Percentiles rank a stretch among this genome's conserved stretches.
Conservation (phyloP, 2,113 vertebrate species). For the Cyprinus carpio region DNA sequence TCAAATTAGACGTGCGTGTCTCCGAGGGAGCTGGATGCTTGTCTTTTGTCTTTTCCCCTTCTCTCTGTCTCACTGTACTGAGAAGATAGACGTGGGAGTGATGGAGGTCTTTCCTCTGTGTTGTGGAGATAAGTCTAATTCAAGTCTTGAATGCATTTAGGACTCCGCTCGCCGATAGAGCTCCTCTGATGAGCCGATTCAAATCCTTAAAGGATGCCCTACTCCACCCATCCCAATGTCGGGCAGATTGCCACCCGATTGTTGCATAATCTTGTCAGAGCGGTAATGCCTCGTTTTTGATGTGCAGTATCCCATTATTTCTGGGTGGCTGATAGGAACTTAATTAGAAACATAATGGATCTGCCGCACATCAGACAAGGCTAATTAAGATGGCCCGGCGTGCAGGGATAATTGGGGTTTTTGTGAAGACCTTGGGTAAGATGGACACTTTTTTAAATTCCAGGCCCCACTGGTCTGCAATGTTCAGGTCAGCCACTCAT, state of each 20-base stretch:
- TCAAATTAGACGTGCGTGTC: slow-evolving; percentile 35
- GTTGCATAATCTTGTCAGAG: slow-evolving; percentile 63
- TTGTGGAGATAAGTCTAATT: slow-evolving; percentile 53
- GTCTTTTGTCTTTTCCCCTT: not conserved
- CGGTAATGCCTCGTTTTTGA: slow-evolving; percentile 64
- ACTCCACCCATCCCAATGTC: slow-evolving; percentile 59
- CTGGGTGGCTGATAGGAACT: slow-evolving; percentile 72
- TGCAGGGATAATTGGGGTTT: slow-evolving; percentile 72
- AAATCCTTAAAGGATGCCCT: slow-evolving; percentile 52
- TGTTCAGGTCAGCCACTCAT: slow-evolving; percentile 8
- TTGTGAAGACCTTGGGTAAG: slow-evolving; percentile 58
- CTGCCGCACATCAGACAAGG: slow-evolving; percentile 75
- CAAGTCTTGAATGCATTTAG: slow-evolving; percentile 33
- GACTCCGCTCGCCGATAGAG: slow-evolving; percentile 40
- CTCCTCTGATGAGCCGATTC: slow-evolving; percentile 50
- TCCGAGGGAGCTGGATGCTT: slow-evolving; percentile 32
- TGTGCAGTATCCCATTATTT: slow-evolving; percentile 72
- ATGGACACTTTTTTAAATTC: slow-evolving; percentile 16
- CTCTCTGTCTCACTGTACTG: slow-evolving; percentile 38
- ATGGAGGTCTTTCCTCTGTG: slow-evolving; percentile 52
- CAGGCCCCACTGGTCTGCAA: not conserved
- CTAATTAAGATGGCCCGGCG: slow-evolving; percentile 75
- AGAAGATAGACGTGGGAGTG: slow-evolving; percentile 43
- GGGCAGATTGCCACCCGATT: slow-evolving; percentile 67
- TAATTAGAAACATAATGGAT: slow-evolving; percentile 81